Evolutionary conservation across 2,888 invertebrate species (phyloP).

Genomic region (Rugalucina vietnamica): DNA sequence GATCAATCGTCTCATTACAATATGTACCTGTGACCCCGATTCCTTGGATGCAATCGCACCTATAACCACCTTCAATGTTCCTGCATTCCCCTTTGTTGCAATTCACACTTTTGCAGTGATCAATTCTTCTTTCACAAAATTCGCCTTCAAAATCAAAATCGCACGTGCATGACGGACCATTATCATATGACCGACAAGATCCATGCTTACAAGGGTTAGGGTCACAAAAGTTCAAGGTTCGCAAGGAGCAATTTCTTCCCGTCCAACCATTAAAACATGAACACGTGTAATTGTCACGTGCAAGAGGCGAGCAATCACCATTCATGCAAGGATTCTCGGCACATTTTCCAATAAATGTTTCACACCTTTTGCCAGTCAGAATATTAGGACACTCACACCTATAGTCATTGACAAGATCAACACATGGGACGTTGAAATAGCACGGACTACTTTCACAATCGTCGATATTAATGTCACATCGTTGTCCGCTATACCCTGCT

Average conservation of each 20-base stretch:
- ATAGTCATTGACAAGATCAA: slow-evolving; percentile 59
- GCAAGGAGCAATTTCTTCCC: slow-evolving; percentile 53
- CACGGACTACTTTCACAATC: slow-evolving; percentile 22
- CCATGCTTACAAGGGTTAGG: slow-evolving; percentile 60
- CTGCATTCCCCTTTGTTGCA: slow-evolving; percentile 60
- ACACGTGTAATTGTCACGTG: slow-evolving; percentile 54
- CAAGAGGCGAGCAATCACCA: slow-evolving; percentile 8
- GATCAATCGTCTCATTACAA: slow-evolving; percentile 47
- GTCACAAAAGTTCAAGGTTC: slow-evolving; percentile 45
- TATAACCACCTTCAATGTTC: slow-evolving; percentile 24
- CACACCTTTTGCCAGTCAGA: slow-evolving; percentile 60
- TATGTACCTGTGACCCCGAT: slow-evolving; percentile 39
- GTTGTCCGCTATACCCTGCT: background rate
- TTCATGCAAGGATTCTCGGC: slow-evolving; percentile 20
- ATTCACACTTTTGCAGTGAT: slow-evolving; percentile 41
- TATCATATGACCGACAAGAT: slow-evolving; percentile 33
- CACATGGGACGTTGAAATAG: slow-evolving; percentile 54
- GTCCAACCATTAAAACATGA: slow-evolving; percentile 52
- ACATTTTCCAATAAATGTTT: slow-evolving; percentile 30
- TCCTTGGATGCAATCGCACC: slow-evolving; percentile 40
- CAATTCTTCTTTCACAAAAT: slow-evolving; percentile 38
- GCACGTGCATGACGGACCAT: slow-evolving; percentile 43
- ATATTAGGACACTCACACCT: slow-evolving; percentile 55
- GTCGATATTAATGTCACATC: background rate
- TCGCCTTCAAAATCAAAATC: slow-evolving; percentile 42